A percentile compares a stretch with the other conserved stretches of the same genome.
Evolutionary conservation across 37 sponge, comb jelly and placozoan genomes (phyloP).

Genomic region (Axinella damicornis): DNA sequence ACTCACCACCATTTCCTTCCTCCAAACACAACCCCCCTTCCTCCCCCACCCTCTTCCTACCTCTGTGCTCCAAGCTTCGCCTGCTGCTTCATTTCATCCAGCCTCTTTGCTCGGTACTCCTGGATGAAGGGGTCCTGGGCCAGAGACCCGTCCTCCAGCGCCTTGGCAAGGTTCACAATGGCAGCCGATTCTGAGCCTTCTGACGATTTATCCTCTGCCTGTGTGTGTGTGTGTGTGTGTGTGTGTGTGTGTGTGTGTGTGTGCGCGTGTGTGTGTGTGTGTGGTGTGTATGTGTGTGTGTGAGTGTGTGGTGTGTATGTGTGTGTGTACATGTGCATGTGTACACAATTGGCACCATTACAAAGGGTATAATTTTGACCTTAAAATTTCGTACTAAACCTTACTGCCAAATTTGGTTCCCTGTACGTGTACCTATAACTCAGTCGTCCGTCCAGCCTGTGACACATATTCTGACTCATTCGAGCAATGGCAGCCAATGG

Average conservation of each 20-base stretch:
- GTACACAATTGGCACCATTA: too few species aligned
- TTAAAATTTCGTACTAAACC: too few species aligned
- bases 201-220: slow-evolving; percentile 1
- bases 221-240: slow-evolving; percentile 2
- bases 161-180: slow-evolving; percentile 46
- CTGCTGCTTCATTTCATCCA: slow-evolving; percentile 72
- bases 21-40: not conserved
- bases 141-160: slow-evolving; percentile 44
- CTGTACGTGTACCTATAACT: too few species aligned
- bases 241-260: slow-evolving; percentile 3
- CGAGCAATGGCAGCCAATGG: not conserved
- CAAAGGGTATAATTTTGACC: too few species aligned
- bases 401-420: too few species aligned
- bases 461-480: too few species aligned
- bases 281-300: not conserved
- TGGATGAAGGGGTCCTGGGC: slow-evolving; percentile 65
- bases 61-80: slow-evolving; percentile 38
- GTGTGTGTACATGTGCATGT: slow-evolving; percentile 14
- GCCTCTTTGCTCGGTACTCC: slow-evolving; percentile 65
- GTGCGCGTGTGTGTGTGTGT: not conserved
- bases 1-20: not conserved
- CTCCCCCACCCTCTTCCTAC: not conserved
- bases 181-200: not conserved
- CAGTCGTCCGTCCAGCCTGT: too few species aligned
- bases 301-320: not conserved